Evolutionary conservation across 2,113 vertebrate genomes (phyloP).

Genomic region (Thymallus thymallus): DNA sequence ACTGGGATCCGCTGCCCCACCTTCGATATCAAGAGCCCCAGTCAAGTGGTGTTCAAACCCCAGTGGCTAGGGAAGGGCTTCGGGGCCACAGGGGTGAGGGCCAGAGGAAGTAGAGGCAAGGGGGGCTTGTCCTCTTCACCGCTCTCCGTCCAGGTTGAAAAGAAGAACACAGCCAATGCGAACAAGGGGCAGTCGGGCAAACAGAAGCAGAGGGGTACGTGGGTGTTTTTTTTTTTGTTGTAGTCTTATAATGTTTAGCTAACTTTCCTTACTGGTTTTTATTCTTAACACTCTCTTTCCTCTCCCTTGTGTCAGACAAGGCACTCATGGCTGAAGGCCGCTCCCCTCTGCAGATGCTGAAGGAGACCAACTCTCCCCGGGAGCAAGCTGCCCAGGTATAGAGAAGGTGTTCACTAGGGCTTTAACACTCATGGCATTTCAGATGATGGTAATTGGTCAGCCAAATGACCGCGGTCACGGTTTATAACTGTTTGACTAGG

Average conservation of each 20-base stretch:
- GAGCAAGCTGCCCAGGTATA: constrained; percentile 65
- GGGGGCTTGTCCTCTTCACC: constrained; percentile 65
- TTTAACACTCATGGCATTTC: too few species aligned
- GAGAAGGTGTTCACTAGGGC: background rate
- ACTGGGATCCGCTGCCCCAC: constrained; percentile 57
- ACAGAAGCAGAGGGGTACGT: constrained; percentile 69
- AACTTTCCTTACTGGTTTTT: background rate
- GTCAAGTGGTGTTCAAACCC: constrained; percentile 76
- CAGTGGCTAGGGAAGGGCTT: constrained; percentile 79
- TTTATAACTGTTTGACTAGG: too few species aligned
- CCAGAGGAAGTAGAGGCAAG: constrained; percentile 51
- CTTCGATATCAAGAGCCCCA: constrained; percentile 71
- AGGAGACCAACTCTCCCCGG: constrained; percentile 83
- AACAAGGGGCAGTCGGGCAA: constrained; percentile 65
- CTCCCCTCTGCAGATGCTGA: constrained; percentile 86
- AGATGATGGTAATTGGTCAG: too few species aligned
- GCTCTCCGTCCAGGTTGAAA: constrained; percentile 49
- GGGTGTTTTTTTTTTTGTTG: background rate
- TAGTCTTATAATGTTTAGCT: too few species aligned
- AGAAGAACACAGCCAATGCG: constrained; percentile 60
- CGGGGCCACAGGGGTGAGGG: constrained; percentile 59
- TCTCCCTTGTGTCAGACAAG: constrained; percentile 44
- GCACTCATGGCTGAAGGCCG: constrained; percentile 63
- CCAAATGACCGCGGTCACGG: too few species aligned
- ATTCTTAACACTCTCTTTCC: background rate